Conservation (phyloP, 2,113 vertebrate genomes). For the Panthera tigris region DNA sequence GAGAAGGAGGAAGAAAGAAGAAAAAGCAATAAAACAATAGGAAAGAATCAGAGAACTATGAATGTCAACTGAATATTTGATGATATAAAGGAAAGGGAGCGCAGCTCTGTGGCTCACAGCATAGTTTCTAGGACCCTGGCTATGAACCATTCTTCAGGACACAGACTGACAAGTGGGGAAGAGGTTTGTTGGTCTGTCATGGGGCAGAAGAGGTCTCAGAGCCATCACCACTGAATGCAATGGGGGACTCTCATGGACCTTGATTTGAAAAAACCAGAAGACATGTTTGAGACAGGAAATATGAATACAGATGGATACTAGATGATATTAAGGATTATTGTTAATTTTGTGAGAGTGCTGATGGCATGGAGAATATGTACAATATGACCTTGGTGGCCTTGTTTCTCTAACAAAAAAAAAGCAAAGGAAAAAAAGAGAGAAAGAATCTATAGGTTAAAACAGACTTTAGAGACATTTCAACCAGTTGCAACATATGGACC, state of each 20-base stretch:
- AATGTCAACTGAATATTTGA: slow-evolving; percentile 12
- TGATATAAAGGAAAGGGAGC: background rate
- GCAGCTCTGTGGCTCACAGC: too few relatives aligned
- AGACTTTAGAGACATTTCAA: slow-evolving; percentile 23
- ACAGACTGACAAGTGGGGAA: background rate
- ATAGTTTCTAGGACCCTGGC: too few relatives aligned
- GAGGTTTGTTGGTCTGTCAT: too few relatives aligned
- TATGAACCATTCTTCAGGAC: background rate
- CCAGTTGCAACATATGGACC: slow-evolving; percentile 28
- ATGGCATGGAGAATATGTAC: background rate
- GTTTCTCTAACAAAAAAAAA: slow-evolving; percentile 1
- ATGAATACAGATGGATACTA: background rate
- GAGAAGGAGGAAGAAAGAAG: too few relatives aligned
- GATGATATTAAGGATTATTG: background rate
- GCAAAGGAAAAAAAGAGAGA: background rate
- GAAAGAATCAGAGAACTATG: background rate
- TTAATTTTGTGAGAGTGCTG: background rate
- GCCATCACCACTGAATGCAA: too few relatives aligned
- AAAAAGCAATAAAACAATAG: background rate
- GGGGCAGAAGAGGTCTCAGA: background rate
- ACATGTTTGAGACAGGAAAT: background rate
- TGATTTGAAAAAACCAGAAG: background rate
- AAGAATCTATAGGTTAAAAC: background rate
- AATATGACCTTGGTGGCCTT: background rate
- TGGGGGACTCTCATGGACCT: rapidly evolving